Conservation (phyloP, 2,113 vertebrate species). For the Apodemus sylvaticus region DNA sequence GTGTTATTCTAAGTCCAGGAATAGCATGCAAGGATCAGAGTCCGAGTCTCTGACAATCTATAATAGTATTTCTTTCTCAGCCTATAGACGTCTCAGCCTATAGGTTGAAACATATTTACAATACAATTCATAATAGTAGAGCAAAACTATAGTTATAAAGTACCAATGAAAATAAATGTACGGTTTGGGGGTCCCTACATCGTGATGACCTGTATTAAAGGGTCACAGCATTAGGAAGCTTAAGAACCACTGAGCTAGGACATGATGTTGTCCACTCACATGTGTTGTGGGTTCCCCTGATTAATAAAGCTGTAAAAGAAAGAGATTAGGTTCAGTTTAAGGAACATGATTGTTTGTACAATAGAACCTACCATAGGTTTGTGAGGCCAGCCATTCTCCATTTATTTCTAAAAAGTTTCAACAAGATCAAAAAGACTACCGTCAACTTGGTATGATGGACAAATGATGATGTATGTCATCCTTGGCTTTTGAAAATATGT, state of each 20-base stretch:
- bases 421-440: not conserved
- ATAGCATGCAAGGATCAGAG: not conserved
- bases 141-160: not conserved
- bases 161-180: not conserved
- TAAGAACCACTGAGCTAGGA: too few species aligned
- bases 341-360: not conserved
- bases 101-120: not conserved
- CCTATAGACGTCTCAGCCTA: not conserved
- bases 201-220: not conserved
- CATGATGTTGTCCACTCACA: not conserved
- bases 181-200: not conserved
- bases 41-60: not conserved
- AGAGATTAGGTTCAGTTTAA: not conserved
- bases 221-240: too few species aligned
- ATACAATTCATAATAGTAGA: not conserved
- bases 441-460: not conserved
- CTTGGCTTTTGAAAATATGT: not conserved
- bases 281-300: not conserved
- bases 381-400: not conserved
- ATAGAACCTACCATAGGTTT: not conserved
- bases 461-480: not conserved
- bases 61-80: not conserved
- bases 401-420: not conserved
- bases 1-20: not conserved
- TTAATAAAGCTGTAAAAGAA: slow-evolving; percentile 6